Conservation (phyloP, 64 coral and sea anemone species). For the Platygyra sinensis region DNA sequence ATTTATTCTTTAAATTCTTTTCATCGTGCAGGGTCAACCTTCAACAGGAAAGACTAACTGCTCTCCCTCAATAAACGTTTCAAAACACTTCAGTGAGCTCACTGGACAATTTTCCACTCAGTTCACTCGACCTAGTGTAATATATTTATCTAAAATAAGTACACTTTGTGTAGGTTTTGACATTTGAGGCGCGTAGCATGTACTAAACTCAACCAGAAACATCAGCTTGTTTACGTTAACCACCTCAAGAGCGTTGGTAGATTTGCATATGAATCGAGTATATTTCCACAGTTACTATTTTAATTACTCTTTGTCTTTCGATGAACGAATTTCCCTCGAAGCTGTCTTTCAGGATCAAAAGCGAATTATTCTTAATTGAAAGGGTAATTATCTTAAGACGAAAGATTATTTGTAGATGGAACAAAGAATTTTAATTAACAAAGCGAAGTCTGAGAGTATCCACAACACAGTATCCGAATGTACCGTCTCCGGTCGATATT, state of each 20-base stretch:
- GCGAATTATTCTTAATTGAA: slow-evolving; percentile 32
- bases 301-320: slow-evolving; percentile 41
- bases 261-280: slow-evolving; percentile 25
- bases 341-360: slow-evolving; percentile 23
- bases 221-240: slow-evolving; percentile 1
- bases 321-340: slow-evolving; percentile 9
- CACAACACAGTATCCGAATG: neutral
- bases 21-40: neutral
- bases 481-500: neutral
- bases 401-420: slow-evolving; percentile 3
- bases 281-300: neutral
- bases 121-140: neutral
- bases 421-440: slow-evolving; percentile 24
- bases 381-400: slow-evolving; percentile 40
- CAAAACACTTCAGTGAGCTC: neutral
- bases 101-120: neutral
- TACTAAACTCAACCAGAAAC: slow-evolving; percentile 8
- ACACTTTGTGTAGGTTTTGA: slow-evolving; percentile 4
- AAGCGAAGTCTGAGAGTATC: neutral
- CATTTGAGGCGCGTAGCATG: neutral
- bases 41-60: neutral
- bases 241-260: neutral
- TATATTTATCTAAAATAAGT: slow-evolving; percentile 2
- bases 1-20: neutral
- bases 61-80: neutral